Evolutionary conservation across 2,888 invertebrate species (phyloP).

Genomic region (Acronicta aceris): DNA sequence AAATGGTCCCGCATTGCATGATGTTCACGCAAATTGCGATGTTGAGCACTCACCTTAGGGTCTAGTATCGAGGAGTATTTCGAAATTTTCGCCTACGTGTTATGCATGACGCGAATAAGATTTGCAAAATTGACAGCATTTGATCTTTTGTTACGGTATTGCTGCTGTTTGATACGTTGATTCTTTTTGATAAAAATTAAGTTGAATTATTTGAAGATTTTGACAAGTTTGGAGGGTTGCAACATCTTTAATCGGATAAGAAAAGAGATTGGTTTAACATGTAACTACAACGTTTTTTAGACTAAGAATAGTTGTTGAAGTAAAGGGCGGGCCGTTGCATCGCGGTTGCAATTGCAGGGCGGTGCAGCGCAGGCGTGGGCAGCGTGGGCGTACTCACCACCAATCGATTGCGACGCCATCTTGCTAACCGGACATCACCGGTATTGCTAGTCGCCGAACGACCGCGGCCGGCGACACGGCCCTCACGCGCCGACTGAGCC

Average conservation of each 20-base stretch:
- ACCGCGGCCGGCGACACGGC: constrained; percentile 54
- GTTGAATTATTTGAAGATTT: no score
- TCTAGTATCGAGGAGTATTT: constrained; percentile 59
- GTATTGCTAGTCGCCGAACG: constrained; percentile 66
- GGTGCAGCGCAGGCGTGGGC: constrained; percentile 85
- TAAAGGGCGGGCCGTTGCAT: constrained; percentile 74
- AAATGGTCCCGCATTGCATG: constrained; percentile 67
- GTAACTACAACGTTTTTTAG: constrained; percentile 19
- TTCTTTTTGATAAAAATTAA: constrained; percentile 3
- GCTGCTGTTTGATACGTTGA: constrained; percentile 20
- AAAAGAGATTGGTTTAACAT: no score
- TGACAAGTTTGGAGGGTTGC: no score
- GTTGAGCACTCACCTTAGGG: constrained; percentile 61
- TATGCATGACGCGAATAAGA: constrained; percentile 69
- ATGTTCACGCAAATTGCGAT: constrained; percentile 69
- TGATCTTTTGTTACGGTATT: constrained; percentile 57
- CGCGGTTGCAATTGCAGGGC: constrained; percentile 79
- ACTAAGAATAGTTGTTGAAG: constrained; percentile 30
- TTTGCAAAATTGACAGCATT: constrained; percentile 68
- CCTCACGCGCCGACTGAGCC: constrained; percentile 34
- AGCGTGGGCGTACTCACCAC: constrained; percentile 80
- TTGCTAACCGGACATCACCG: constrained; percentile 77
- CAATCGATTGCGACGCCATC: constrained; percentile 87
- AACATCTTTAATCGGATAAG: no score
- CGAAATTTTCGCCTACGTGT: constrained; percentile 52